A percentile compares a stretch with the other conserved stretches of the same genome.
phyloP scores from a whole-genome alignment of 2,888 invertebrate species.

The Sylvicola fuscatus region DNA sequence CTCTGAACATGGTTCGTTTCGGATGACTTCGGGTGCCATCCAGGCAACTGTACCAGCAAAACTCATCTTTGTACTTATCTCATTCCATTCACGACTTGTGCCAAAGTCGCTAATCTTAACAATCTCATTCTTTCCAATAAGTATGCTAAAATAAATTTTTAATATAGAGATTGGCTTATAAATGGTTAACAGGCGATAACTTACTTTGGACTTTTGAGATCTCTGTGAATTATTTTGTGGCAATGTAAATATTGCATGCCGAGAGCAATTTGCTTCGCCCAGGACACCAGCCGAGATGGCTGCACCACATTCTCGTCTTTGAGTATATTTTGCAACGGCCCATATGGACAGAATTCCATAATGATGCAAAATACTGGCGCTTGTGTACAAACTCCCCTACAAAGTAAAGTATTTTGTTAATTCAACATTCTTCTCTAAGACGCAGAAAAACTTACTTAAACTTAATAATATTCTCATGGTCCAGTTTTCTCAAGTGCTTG shows the following conservation, averaged over 20 bases:
- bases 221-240: constrained; percentile 93
- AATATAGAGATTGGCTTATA: neutral
- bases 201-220: constrained; percentile 98
- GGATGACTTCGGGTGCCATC: constrained; percentile 99
- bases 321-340: constrained; percentile 81
- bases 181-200: constrained; percentile 17
- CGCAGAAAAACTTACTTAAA: constrained; percentile 20
- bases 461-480: constrained; percentile 87
- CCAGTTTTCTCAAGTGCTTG: constrained; percentile 71
- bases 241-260: constrained; percentile 95
- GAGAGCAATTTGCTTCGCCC: constrained; percentile 87
- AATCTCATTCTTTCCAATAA: constrained; percentile 56
- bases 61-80: constrained; percentile 89
- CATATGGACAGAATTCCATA: constrained; percentile 96
- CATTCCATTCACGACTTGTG: constrained; percentile 85
- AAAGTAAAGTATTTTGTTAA: constrained; percentile 11
- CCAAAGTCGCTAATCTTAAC: constrained; percentile 98
- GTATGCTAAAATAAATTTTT: constrained; percentile 37
- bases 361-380: constrained; percentile 85
- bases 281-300: constrained; percentile 69
- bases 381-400: constrained; percentile 80
- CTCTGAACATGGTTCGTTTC: constrained; percentile 91
- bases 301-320: constrained; percentile 65
- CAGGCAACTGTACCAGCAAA: constrained; percentile 97
- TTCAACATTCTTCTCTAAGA: neutral